phyloP scores from a whole-genome alignment of 2,797 vertebrate genomes.

The Anableps anableps region DNA sequence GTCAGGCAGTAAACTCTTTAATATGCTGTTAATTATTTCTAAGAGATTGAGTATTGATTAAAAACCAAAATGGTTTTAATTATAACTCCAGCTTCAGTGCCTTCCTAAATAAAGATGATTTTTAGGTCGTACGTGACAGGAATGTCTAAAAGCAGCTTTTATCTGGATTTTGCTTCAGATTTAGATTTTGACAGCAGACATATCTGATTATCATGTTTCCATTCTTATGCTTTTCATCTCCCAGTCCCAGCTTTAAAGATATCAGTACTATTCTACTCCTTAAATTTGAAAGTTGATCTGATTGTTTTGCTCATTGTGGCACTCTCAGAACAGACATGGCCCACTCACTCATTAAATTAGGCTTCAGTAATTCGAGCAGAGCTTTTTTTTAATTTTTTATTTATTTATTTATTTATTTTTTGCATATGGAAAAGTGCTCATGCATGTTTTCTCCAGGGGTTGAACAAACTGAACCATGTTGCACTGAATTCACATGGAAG shows the following conservation, averaged over 20 bases:
- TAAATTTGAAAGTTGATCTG: constrained; percentile 66
- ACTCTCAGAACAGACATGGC: constrained; percentile 48
- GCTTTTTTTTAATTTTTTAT: constrained; percentile 34
- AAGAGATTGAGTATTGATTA: constrained; percentile 85
- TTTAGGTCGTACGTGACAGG: constrained; percentile 64
- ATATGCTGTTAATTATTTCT: constrained; percentile 85
- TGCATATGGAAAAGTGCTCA: constrained; percentile 28
- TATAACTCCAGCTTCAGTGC: constrained; percentile 73
- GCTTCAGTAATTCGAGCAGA: constrained; percentile 44
- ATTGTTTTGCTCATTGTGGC: constrained; percentile 47
- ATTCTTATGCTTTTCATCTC: constrained; percentile 18
- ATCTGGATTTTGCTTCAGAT: constrained; percentile 30
- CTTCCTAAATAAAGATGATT: constrained; percentile 70
- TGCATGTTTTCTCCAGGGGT: constrained; percentile 23
- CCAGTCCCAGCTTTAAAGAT: constrained; percentile 38
- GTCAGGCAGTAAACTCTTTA: constrained; percentile 80
- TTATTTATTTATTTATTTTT: too few relatives aligned
- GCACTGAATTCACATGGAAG: constrained; percentile 14
- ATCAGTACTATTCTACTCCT: constrained; percentile 39
- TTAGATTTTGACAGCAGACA: constrained; percentile 28
- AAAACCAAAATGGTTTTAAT: constrained; percentile 82
- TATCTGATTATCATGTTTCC: constrained; percentile 15
- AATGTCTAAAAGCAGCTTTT: constrained; percentile 58
- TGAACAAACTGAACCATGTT: constrained; percentile 14
- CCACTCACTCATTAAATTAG: constrained; percentile 58